Conservation (phyloP, 2,113 vertebrate species). For the Athene noctua region DNA sequence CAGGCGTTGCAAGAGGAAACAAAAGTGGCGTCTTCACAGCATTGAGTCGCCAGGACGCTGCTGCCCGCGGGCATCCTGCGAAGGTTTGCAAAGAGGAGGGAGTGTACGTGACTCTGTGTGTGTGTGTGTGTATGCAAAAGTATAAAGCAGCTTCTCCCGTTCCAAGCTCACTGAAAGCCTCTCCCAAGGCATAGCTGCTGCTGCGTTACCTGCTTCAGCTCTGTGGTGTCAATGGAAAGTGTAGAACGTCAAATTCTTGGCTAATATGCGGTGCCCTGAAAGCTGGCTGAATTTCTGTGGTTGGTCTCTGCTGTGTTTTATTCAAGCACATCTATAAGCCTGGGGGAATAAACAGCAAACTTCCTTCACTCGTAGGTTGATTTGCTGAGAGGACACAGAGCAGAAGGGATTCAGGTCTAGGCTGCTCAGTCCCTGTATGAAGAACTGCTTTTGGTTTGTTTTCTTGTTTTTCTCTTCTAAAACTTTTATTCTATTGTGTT, state of each 20-base stretch:
- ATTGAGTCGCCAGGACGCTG: too few species aligned
- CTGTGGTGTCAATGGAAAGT: background rate
- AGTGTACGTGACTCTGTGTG: background rate
- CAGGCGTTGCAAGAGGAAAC: background rate
- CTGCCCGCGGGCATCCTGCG: background rate
- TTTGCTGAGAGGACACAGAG: background rate
- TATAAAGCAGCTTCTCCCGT: background rate
- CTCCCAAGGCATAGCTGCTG: background rate
- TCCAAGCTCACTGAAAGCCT: background rate
- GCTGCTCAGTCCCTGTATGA: background rate
- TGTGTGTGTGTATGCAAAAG: background rate
- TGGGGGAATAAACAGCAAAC: background rate
- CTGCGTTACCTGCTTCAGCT: background rate
- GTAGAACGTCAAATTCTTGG: background rate
- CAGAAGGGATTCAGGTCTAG: background rate
- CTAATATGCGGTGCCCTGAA: background rate
- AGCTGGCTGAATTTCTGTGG: background rate
- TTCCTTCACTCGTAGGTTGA: too few species aligned
- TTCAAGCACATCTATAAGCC: background rate
- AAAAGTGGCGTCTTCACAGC: background rate
- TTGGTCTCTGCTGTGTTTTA: background rate
- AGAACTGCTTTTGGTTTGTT: background rate
- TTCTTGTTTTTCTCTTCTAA: too few species aligned
- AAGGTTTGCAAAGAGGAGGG: background rate
- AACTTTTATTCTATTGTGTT: background rate